phyloP scores from a whole-genome alignment of 2,888 invertebrate genomes.

The Campoletis raptor region DNA sequence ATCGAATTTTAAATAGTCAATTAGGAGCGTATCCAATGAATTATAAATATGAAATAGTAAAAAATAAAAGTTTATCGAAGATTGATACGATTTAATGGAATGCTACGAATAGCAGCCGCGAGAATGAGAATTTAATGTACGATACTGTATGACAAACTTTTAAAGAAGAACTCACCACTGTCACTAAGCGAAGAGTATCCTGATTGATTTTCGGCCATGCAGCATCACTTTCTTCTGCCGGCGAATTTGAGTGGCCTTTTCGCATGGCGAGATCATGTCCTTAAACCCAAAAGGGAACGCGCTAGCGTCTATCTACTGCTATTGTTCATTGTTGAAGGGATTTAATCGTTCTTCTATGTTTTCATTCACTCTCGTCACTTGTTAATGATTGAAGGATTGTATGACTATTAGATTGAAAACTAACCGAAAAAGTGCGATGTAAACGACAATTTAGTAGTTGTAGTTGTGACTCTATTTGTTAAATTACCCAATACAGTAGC shows the following conservation, averaged over 20 bases:
- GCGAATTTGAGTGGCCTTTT: neutral
- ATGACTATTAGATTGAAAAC: constrained; percentile 7
- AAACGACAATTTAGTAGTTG: constrained; percentile 44
- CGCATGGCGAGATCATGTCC: constrained; percentile 30
- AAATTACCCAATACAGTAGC: constrained; percentile 61
- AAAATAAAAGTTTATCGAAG: no score
- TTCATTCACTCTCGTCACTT: constrained; percentile 1
- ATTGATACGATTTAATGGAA: neutral
- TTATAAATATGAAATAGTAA: no score
- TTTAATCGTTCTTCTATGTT: neutral
- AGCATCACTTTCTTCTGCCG: constrained; percentile 29
- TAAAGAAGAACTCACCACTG: constrained; percentile 73
- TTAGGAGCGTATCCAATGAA: no score
- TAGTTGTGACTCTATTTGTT: constrained; percentile 39
- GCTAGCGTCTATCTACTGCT: constrained; percentile 17
- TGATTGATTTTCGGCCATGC: constrained; percentile 57
- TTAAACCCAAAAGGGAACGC: constrained; percentile 57
- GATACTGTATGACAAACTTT: neutral
- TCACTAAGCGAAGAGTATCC: constrained; percentile 76
- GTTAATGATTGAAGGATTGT: constrained; percentile 19
- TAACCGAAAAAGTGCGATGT: constrained; percentile 52
- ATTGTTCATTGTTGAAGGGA: constrained; percentile 17
- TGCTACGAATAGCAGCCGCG: neutral
- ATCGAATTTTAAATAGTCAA: no score
- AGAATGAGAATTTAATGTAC: neutral